A percentile compares a stretch with the other conserved stretches of the same genome.
phyloP scores from a whole-genome alignment of 2,797 vertebrate species.

The Pseudochirops corinnae region DNA sequence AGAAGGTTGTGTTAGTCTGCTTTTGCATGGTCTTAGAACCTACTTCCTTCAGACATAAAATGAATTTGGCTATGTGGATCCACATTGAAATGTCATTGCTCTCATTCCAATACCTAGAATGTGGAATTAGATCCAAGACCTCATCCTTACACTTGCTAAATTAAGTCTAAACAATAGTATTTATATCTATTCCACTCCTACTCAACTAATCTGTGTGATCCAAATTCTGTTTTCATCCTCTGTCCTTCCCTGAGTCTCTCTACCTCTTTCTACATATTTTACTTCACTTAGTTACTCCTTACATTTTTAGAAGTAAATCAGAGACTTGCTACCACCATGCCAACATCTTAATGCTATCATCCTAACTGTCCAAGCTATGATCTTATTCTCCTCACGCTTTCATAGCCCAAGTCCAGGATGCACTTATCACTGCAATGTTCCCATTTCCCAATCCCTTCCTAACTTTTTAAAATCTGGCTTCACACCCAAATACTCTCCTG shows the following conservation, averaged over 20 bases:
- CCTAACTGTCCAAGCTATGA: not conserved
- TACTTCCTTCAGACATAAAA: not conserved
- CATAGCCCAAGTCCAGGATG: not conserved
- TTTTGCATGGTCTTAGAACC: not conserved
- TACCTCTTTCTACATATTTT: not conserved
- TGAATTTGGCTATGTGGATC: not conserved
- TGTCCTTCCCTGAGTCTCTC: not conserved
- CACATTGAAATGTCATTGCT: not conserved
- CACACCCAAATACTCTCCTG: not conserved
- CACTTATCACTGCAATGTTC: not conserved
- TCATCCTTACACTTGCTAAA: not conserved
- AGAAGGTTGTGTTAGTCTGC: not conserved
- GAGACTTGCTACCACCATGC: not conserved
- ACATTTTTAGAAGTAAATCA: not conserved
- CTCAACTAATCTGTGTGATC: not conserved
- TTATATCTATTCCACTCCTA: not conserved
- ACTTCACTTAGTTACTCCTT: not conserved
- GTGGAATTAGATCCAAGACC: not conserved
- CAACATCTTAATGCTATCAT: not conserved
- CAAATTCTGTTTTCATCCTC: not conserved
- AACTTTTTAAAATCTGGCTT: not conserved
- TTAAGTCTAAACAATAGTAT: not conserved
- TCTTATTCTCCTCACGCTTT: not conserved
- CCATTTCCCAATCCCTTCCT: not conserved
- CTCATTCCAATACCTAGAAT: not conserved